These are phyloP conservation scores for Agapostemon virescens DNA, from an alignment of 2,888 invertebrate genomes.

Conservation along the genomic window DNA sequence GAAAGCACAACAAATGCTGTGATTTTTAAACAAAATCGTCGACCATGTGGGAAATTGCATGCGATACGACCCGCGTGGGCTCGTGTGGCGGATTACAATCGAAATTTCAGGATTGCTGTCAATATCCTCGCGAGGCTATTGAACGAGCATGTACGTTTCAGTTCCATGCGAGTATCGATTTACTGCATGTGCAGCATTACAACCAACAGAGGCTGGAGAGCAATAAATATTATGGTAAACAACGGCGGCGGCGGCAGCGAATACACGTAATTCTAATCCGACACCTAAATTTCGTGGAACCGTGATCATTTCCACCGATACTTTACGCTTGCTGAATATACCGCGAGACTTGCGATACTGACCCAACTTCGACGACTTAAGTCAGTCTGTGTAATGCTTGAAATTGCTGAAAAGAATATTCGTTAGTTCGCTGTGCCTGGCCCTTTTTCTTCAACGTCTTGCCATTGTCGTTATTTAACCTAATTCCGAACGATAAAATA, in stretches of 20 bases:
- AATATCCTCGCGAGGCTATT: not conserved
- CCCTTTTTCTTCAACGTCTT: conserved; percentile 11
- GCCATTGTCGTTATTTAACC: not conserved
- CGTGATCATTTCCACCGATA: conserved; percentile 40
- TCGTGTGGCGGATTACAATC: conserved; percentile 16
- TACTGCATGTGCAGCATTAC: not conserved
- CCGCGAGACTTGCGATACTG: conserved; percentile 36
- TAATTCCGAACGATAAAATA: not conserved
- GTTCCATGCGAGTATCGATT: conserved; percentile 2
- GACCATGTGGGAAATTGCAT: not conserved
- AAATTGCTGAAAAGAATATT: conserved; percentile 52
- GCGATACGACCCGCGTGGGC: not conserved
- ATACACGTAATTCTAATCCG: conserved; percentile 29
- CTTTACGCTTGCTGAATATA: conserved; percentile 16
- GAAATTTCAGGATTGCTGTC: not conserved
- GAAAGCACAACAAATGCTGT: not conserved
- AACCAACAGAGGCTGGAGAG: conserved; percentile 40
- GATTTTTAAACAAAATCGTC: not conserved
- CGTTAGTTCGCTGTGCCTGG: conserved; percentile 52
- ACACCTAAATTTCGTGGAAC: conserved; percentile 12
- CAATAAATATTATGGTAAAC: conserved; percentile 23
- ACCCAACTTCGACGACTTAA: conserved; percentile 27
- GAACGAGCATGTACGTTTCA: not conserved
- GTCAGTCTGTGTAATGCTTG: conserved; percentile 18
- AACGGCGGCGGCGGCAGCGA: conserved; percentile 70